Conservation (phyloP, 2,797 vertebrate species). For the Anolis apletophallus region DNA sequence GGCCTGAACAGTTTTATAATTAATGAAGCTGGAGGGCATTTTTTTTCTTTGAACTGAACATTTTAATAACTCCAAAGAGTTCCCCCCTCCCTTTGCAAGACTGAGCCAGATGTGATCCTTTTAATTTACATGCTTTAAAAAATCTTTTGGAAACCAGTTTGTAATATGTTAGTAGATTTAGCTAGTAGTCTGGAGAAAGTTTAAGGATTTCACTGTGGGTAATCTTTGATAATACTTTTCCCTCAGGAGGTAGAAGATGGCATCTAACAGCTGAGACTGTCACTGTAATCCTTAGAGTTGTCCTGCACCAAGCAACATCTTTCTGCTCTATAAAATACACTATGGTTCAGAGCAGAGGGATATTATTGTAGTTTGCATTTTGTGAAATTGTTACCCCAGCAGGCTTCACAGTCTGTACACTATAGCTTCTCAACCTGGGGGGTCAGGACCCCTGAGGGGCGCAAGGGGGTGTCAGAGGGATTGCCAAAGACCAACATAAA, state of each 20-base stretch:
- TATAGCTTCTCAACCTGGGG: too few species aligned
- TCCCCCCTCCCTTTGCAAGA: conserved; percentile 3
- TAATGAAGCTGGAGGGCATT: conserved; percentile 39
- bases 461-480: too few species aligned
- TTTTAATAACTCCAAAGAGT: conserved; percentile 34
- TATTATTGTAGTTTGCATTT: background rate
- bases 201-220: background rate
- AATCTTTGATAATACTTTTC: background rate
- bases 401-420: background rate
- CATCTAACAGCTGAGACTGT: background rate
- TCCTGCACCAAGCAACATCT: background rate
- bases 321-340: background rate
- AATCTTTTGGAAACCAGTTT: background rate
- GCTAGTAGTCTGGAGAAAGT: background rate
- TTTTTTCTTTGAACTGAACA: conserved; percentile 59
- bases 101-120: conserved; percentile 36
- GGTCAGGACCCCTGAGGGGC: too few species aligned
- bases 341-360: background rate
- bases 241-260: background rate
- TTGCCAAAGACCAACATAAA: too few species aligned
- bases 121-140: conserved; percentile 26
- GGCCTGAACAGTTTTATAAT: conserved; percentile 55
- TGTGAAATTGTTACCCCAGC: background rate
- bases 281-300: background rate
- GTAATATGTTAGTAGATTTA: background rate